Percentiles rank a stretch among this genome's conserved stretches.
These are phyloP conservation scores for Trachelus iudaicus DNA, from an alignment of 2,888 invertebrate species.

Conservation along the genomic window DNA sequence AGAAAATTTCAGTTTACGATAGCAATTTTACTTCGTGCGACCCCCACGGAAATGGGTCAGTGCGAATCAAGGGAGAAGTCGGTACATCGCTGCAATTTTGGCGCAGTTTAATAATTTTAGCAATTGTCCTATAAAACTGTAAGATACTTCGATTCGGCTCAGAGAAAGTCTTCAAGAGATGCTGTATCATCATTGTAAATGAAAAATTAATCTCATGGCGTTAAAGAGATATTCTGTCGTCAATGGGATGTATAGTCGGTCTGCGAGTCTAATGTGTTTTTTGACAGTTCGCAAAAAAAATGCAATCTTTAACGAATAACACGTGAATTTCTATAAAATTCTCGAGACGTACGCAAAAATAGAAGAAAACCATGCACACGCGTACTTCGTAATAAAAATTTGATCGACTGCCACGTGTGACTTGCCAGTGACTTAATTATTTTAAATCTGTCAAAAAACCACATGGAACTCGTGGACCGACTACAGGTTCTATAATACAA, in stretches of 20 bases:
- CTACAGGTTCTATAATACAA: not conserved
- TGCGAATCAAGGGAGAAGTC: not conserved
- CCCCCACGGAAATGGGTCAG: not conserved
- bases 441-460: too few relatives aligned
- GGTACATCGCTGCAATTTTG: not conserved
- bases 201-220: not conserved
- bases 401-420: too few relatives aligned
- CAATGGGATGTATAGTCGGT: not conserved
- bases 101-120: not conserved
- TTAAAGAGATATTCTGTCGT: not conserved
- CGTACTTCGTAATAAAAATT: too few relatives aligned
- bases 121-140: too few relatives aligned
- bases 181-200: not conserved
- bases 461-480: too few relatives aligned
- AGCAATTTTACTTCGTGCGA: not conserved
- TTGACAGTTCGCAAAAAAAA: too few relatives aligned
- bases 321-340: not conserved
- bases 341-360: too few relatives aligned
- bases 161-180: not conserved
- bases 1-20: not conserved
- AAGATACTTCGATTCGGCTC: too few relatives aligned
- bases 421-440: too few relatives aligned
- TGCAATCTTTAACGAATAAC: not conserved
- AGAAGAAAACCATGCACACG: too few relatives aligned
- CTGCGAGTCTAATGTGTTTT: too few relatives aligned